Percentiles rank a stretch among this genome's conserved stretches.
These are phyloP conservation scores for Heliopora coerulea DNA, from an alignment of 92 coral and sea anemone genomes.

Conservation along the genomic window DNA sequence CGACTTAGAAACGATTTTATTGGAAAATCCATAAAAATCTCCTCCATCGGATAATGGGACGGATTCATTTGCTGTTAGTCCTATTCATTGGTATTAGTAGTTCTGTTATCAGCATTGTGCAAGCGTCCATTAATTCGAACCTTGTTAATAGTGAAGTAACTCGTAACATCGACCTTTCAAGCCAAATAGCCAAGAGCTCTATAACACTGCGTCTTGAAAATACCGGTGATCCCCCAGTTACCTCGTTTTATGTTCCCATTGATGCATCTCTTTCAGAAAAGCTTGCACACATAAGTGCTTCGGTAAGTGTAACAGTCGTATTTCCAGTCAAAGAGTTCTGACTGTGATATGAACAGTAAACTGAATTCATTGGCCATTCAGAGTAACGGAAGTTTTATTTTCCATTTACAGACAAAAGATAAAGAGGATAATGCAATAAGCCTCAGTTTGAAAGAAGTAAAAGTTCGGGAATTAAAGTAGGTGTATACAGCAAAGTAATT, in stretches of 20 bases:
- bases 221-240: constrained; percentile 72
- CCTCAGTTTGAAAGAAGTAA: constrained; percentile 6
- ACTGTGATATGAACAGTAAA: no score
- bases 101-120: constrained; percentile 55
- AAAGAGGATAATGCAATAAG: constrained; percentile 16
- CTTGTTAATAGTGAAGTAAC: constrained; percentile 73
- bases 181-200: constrained; percentile 80
- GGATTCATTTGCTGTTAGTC: constrained; percentile 54
- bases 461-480: constrained; percentile 6
- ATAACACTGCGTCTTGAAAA: constrained; percentile 78
- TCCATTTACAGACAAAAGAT: neutral
- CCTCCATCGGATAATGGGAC: constrained; percentile 96
- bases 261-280: constrained; percentile 88
- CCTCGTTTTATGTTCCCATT: constrained; percentile 64
- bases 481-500: no score
- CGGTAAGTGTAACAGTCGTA: constrained; percentile 57
- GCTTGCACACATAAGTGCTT: constrained; percentile 73
- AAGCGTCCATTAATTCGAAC: constrained; percentile 70
- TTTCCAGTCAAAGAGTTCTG: no score
- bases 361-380: no score
- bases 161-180: constrained; percentile 92
- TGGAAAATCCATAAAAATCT: constrained; percentile 39
- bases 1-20: constrained; percentile 6
- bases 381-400: neutral
- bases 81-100: constrained; percentile 65